Base-by-base conservation (phyloP, 2,888 invertebrate species). In the Drosophila affinis region DNA sequence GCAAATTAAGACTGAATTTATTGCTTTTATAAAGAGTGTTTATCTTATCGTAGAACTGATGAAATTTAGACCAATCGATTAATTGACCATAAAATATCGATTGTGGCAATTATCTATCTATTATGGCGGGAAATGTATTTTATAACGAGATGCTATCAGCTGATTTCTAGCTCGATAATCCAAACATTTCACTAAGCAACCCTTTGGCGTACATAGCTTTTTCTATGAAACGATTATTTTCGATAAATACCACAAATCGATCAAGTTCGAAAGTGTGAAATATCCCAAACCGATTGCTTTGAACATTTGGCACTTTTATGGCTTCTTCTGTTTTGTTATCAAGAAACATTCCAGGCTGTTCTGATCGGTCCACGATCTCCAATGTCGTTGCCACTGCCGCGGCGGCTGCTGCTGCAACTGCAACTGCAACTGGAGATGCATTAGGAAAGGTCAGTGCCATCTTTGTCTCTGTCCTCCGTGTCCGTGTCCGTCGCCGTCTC, bases 361-460 rank as follows among this genome's bases (percentile, higher is more conserved):
- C 18, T 39, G 48, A 67, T 67, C 58, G 58, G 48, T 45, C 34
- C 48, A 65, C 39, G 56, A 65, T 65, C 65, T 65, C 63, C n/a
- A 46, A 67, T 53, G 34, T 53, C 60, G 53, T 10, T 44, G 24
- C 68, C 14, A n/a, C 52, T 24, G 32, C 46, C 29, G 52, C 27
- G 53, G 54, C 39, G n/a, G 46, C 70, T 62, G 21, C 21, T 21
- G 72, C 78, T 74, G 76, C 71, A 70, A 9, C 29, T 24, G 24
- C 24, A 24, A 24, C 24, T 83, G 81, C 87, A 85, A 85, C 78
- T 87, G 73, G 78, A 76, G 79, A 72, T 80, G 83, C 85, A 85
- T 86, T 86, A 87, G 89, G 85, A 87, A 89, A 86, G 85, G 85
- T 89, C 85, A 86, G 85, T 86, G 85, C 89, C 85, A 87, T 72